Evolutionary conservation across 2,113 vertebrate genomes (phyloP).

Genomic region (Hydrolagus affinis): DNA sequence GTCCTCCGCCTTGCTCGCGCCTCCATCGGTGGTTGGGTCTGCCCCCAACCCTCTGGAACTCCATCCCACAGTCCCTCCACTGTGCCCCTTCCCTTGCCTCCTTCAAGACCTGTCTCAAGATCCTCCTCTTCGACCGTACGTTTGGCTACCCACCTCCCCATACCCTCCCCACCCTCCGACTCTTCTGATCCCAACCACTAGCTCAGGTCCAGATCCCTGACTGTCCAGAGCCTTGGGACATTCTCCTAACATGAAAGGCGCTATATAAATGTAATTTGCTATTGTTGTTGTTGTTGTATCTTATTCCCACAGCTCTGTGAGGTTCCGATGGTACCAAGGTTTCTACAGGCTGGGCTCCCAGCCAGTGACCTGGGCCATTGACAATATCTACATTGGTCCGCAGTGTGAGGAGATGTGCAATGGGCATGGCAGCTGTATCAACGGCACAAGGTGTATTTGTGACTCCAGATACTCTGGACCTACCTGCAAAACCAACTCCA

Average conservation of each 20-base stretch:
- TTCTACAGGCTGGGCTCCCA: constrained; percentile 74
- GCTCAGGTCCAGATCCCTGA: background rate
- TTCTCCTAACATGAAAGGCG: no score
- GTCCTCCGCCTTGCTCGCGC: no score
- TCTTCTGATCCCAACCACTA: background rate
- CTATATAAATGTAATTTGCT: no score
- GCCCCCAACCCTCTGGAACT: background rate
- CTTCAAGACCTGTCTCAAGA: no score
- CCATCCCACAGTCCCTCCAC: background rate
- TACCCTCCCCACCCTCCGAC: background rate
- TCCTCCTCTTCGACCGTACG: no score
- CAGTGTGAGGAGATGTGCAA: constrained; percentile 96
- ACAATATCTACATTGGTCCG: constrained; percentile 87
- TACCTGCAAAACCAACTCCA: constrained; percentile 76
- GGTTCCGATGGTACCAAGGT: constrained; percentile 96
- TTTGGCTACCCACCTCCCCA: background rate
- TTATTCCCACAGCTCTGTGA: constrained; percentile 65
- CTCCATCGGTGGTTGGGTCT: no score
- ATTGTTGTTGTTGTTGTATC: background rate
- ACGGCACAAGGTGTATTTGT: constrained; percentile 78
- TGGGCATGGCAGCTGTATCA: constrained; percentile 79
- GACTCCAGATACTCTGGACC: constrained; percentile 79
- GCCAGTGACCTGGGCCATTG: constrained; percentile 89
- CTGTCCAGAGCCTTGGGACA: no score
- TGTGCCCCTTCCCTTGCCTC: background rate